Conservation (phyloP, 1,140 invertebrate species). For the Colletes gigas region DNA sequence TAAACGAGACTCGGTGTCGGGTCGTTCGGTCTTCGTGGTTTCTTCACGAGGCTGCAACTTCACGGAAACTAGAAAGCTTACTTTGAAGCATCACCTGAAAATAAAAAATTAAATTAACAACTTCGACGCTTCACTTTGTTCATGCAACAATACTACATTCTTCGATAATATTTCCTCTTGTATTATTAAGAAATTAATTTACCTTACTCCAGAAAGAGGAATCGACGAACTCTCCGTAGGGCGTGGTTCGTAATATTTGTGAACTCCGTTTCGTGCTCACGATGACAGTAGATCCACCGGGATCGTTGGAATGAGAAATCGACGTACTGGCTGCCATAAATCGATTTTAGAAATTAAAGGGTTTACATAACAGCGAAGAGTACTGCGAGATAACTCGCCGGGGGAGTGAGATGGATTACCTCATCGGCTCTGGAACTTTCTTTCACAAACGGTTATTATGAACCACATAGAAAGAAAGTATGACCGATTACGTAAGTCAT, state of each 20-base stretch:
- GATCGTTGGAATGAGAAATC: background rate
- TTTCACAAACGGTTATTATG: constrained; percentile 37
- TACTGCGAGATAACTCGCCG: background rate
- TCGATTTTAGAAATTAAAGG: constrained; percentile 31
- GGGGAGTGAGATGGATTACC: constrained; percentile 43
- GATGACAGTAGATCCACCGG: background rate
- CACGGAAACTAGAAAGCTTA: no score
- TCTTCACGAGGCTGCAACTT: no score
- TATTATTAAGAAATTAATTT: no score
- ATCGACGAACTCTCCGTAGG: no score
- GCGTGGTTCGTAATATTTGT: constrained; percentile 4
- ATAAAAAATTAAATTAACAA: no score
- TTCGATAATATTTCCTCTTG: no score
- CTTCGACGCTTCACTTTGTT: no score
- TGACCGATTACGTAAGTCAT: constrained; percentile 40
- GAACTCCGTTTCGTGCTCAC: background rate
- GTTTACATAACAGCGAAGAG: constrained; percentile 38
- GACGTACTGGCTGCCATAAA: background rate
- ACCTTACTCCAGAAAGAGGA: no score
- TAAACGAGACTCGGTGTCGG: background rate
- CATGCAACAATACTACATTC: no score
- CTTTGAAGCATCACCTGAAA: no score
- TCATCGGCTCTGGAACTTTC: constrained; percentile 39
- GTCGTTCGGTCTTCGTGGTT: background rate
- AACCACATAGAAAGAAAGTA: constrained; percentile 36